A percentile compares a stretch with the other conserved stretches of the same genome.
These are phyloP conservation scores for Pissodes strobi DNA, from an alignment of 1,140 invertebrate species.

Conservation along the genomic window DNA sequence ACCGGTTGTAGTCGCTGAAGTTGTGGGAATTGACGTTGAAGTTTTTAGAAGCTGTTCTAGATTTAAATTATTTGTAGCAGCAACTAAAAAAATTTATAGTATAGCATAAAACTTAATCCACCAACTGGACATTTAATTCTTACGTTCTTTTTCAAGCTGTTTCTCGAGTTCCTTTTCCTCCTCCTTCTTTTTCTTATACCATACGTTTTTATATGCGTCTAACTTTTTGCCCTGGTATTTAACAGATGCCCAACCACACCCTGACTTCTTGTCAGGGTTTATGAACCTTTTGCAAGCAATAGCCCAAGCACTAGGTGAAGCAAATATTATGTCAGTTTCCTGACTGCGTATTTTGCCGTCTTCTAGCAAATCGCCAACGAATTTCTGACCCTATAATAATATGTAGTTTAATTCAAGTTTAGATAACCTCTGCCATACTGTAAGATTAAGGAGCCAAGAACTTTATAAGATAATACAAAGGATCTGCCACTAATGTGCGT, in stretches of 20 bases:
- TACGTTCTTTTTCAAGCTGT: slow-evolving; percentile 38
- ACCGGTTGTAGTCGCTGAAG: slow-evolving; percentile 10
- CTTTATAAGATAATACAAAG: no score
- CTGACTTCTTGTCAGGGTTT: slow-evolving; percentile 89
- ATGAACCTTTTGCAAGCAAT: slow-evolving; percentile 89
- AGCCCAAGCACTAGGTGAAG: slow-evolving; percentile 90
- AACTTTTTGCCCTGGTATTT: slow-evolving; percentile 84
- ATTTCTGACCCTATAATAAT: slow-evolving; percentile 76
- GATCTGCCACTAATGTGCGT: no score
- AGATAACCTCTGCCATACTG: no score
- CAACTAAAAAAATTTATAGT: slow-evolving; percentile 14
- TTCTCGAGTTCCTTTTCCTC: slow-evolving; percentile 60
- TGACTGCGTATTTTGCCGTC: slow-evolving; percentile 89
- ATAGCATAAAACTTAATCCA: neutral
- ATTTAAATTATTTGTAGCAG: slow-evolving; percentile 46
- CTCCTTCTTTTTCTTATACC: slow-evolving; percentile 74
- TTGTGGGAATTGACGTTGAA: slow-evolving; percentile 22
- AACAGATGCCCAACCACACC: slow-evolving; percentile 87
- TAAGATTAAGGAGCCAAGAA: no score
- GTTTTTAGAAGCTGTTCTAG: slow-evolving; percentile 56
- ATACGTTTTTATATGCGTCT: slow-evolving; percentile 84
- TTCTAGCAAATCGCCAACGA: slow-evolving; percentile 81
- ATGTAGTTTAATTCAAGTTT: no score
- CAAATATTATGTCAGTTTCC: slow-evolving; percentile 84
- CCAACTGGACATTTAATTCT: no score